Evolutionary conservation across 2,113 vertebrate species (phyloP).

Genomic region (Vicugna pacos): DNA sequence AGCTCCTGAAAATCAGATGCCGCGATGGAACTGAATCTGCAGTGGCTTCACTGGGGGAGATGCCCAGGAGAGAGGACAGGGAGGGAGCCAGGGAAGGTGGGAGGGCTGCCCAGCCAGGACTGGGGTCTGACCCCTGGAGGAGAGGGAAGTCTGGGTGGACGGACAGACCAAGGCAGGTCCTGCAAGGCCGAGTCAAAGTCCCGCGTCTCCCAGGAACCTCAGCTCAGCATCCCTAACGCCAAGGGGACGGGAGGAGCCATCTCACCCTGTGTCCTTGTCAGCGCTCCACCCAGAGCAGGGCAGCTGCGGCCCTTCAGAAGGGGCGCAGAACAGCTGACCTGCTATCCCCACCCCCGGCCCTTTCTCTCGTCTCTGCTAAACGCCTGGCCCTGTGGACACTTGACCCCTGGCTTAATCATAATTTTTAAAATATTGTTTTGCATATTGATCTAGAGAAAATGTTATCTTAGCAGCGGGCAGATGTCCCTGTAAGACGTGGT

Average conservation of each 20-base stretch:
- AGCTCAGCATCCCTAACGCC: background rate
- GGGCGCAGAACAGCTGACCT: too few relatives aligned
- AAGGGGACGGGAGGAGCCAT: background rate
- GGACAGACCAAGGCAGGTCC: background rate
- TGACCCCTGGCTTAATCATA: background rate
- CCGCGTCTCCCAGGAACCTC: background rate
- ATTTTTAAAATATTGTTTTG: slow-evolving; percentile 17
- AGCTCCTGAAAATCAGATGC: background rate
- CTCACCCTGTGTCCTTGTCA: background rate
- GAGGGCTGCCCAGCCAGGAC: background rate
- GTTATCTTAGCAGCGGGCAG: background rate
- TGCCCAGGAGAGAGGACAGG: background rate
- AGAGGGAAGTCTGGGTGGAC: background rate
- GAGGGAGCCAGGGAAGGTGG: background rate
- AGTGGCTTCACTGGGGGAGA: background rate
- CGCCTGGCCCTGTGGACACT: background rate
- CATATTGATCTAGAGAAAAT: background rate
- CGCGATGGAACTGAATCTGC: background rate
- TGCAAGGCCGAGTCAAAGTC: background rate
- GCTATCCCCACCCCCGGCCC: too few relatives aligned
- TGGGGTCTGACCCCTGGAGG: background rate
- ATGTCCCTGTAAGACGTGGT: background rate
- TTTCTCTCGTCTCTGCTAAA: background rate
- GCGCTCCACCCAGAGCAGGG: background rate
- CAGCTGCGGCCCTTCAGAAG: background rate